Conservation (phyloP, 2,888 invertebrate genomes). For the Mythimna lalbum region DNA sequence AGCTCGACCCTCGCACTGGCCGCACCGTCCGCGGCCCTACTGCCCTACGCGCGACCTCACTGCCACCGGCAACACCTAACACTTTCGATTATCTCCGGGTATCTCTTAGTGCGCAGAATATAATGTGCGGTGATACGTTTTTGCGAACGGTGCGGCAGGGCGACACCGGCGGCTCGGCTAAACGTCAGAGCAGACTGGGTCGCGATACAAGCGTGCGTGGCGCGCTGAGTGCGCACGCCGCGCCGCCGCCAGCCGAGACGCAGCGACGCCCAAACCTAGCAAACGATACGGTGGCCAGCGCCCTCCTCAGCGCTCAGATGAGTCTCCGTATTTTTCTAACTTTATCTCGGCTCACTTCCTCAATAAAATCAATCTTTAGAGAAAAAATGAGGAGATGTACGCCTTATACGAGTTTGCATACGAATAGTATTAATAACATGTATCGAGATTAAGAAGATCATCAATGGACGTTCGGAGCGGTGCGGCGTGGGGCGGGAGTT, state of each 20-base stretch:
- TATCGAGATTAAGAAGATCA: constrained; percentile 88
- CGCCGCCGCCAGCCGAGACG: constrained; percentile 87
- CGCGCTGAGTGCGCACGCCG: constrained; percentile 84
- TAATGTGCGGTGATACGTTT: constrained; percentile 76
- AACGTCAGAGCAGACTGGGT: constrained; percentile 90
- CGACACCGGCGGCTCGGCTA: constrained; percentile 86
- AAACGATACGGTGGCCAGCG: constrained; percentile 83
- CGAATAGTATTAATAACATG: constrained; percentile 79
- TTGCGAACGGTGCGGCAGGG: constrained; percentile 75
- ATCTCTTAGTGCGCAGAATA: constrained; percentile 81
- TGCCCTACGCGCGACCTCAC: constrained; percentile 59
- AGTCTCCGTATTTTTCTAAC: constrained; percentile 46
- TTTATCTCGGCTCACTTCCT: constrained; percentile 50
- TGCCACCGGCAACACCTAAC: constrained; percentile 63
- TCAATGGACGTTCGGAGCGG: constrained; percentile 88
- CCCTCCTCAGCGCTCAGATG: constrained; percentile 72
- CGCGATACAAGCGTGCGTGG: constrained; percentile 87
- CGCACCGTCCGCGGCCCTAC: constrained; percentile 58
- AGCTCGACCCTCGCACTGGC: constrained; percentile 61
- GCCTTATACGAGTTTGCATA: constrained; percentile 66
- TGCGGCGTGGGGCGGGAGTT: constrained; percentile 81
- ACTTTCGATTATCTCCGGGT: constrained; percentile 68
- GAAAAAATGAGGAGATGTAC: constrained; percentile 50
- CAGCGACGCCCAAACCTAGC: constrained; percentile 89
- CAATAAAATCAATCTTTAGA: constrained; percentile 51